phyloP scores from a whole-genome alignment of 2,888 invertebrate species.

The Zygogramma bicolorata region DNA sequence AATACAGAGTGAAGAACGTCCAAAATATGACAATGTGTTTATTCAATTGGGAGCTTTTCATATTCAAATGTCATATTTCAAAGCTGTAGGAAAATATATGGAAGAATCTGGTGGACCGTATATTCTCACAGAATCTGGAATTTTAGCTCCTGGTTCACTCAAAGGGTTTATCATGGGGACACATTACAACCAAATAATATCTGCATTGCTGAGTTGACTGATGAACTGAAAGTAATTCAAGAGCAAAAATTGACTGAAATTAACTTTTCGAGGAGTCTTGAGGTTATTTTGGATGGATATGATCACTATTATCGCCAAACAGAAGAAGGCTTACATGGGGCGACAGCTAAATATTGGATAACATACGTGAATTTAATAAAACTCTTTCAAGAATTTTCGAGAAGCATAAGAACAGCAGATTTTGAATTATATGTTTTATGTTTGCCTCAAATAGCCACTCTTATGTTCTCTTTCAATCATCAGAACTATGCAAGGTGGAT shows the following conservation, averaged over 20 bases:
- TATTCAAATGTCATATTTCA: constrained; percentile 21
- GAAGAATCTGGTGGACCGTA: constrained; percentile 22
- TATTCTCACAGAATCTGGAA: constrained; percentile 15
- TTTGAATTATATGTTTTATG: too few species aligned
- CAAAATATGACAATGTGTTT: constrained; percentile 14
- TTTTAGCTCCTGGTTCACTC: constrained; percentile 10
- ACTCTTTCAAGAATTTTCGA: constrained; percentile 21
- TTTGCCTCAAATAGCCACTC: too few species aligned
- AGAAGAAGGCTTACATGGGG: constrained; percentile 1
- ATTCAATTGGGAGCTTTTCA: constrained; percentile 28
- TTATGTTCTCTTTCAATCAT: constrained; percentile 24
- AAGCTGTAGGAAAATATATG: constrained; percentile 25
- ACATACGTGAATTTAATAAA: constrained; percentile 21
- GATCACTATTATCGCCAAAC: constrained; percentile 6
- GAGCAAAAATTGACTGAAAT: neutral
- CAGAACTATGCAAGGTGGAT: constrained; percentile 29
- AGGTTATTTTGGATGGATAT: neutral
- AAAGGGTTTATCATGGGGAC: constrained; percentile 21
- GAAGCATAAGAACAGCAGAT: too few species aligned
- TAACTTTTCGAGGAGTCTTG: neutral
- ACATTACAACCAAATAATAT: constrained; percentile 17
- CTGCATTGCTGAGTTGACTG: neutral
- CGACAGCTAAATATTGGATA: constrained; percentile 27
- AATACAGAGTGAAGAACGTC: constrained; percentile 22
- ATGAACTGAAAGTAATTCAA: neutral